These are phyloP conservation scores for Drosophila incognita DNA, from an alignment of 2,888 invertebrate genomes.

Conservation along the genomic window DNA sequence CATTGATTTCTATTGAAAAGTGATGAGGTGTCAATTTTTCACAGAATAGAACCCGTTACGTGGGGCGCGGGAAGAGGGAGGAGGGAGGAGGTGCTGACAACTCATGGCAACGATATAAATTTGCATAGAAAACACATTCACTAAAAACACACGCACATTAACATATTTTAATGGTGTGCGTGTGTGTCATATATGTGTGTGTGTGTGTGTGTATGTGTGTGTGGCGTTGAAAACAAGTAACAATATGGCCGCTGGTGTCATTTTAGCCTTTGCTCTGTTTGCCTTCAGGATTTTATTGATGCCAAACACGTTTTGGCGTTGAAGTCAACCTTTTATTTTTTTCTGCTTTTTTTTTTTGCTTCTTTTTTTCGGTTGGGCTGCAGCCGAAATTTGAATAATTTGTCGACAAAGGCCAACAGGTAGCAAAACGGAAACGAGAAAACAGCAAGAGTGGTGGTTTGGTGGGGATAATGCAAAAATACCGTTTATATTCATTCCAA, in stretches of 20 bases:
- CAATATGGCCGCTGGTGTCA: constrained; percentile 77
- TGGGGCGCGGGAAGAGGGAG: neutral
- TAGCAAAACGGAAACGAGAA: constrained; percentile 12
- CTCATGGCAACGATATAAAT: constrained; percentile 50
- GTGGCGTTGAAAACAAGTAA: constrained; percentile 44
- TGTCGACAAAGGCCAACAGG: constrained; percentile 54
- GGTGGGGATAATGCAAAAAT: constrained; percentile 23
- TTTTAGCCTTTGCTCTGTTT: constrained; percentile 69
- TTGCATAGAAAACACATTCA: constrained; percentile 75
- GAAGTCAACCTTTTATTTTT: constrained; percentile 50
- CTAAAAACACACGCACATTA: constrained; percentile 56
- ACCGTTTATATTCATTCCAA: constrained; percentile 59
- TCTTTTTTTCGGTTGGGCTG: constrained; percentile 20
- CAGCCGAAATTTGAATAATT: constrained; percentile 61
- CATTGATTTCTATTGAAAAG: constrained; percentile 71
- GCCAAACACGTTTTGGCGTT: constrained; percentile 71
- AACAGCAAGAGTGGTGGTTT: neutral
- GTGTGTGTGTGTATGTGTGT: neutral
- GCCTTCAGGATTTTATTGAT: constrained; percentile 67
- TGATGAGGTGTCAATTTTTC: constrained; percentile 81
- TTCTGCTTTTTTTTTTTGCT: neutral
- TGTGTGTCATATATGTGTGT: constrained; percentile 9
- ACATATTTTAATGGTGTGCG: constrained; percentile 60
- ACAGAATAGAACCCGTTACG: constrained; percentile 52
- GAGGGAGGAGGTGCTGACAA: constrained; percentile 10